Evolutionary conservation across 2,113 vertebrate species (phyloP).

Genomic region (Copsychus sechellarum): DNA sequence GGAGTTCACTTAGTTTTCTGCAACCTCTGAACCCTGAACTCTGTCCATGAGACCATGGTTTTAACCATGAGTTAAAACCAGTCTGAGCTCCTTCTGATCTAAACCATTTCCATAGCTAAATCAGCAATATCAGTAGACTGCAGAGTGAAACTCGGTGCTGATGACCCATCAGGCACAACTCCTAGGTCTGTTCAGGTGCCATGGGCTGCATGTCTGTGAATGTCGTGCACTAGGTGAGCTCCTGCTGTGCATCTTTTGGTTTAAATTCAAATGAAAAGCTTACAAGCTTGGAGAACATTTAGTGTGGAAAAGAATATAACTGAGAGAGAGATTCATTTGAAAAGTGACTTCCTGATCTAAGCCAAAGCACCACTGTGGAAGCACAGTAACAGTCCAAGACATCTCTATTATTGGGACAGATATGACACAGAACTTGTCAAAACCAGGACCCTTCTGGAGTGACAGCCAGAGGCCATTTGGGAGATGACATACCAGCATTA

Average conservation of each 20-base stretch:
- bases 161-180: not conserved
- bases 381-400: not conserved
- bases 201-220: not conserved
- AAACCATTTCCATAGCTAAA: not conserved
- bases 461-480: not conserved
- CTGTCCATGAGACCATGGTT: not conserved
- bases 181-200: not conserved
- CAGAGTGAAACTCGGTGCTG: not conserved
- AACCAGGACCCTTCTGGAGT: not conserved
- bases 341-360: not conserved
- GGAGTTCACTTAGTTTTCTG: not conserved
- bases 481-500: not conserved
- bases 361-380: not conserved
- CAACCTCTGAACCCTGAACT: not conserved
- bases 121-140: not conserved
- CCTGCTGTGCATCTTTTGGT: not conserved
- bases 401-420: not conserved
- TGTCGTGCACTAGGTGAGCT: not conserved
- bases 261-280: not conserved
- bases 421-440: not conserved
- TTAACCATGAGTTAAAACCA: not conserved
- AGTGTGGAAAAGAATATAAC: not conserved
- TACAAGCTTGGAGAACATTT: not conserved
- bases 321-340: not conserved
- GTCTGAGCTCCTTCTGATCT: not conserved